phyloP scores from a whole-genome alignment of 2,888 invertebrate species.

The Acanthacorydalis orientalis region DNA sequence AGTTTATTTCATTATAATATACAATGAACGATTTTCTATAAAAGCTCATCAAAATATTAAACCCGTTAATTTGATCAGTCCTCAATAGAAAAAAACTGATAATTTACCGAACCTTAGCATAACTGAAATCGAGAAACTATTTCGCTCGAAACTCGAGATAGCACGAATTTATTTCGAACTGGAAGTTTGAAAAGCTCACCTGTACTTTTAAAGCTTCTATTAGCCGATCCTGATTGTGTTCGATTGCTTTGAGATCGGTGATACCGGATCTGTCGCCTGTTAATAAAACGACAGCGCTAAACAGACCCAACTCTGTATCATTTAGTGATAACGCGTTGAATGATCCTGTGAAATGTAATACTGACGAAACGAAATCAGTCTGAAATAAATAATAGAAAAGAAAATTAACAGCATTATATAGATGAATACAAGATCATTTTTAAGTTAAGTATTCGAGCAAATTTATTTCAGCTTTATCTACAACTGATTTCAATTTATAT shows the following conservation, averaged over 20 bases:
- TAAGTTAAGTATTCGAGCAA: too few relatives aligned
- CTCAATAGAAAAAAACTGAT: too few relatives aligned
- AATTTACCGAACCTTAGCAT: too few relatives aligned
- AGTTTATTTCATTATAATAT: too few relatives aligned
- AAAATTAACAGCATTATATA: not conserved
- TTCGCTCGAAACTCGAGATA: too few relatives aligned
- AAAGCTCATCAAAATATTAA: too few relatives aligned
- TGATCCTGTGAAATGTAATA: conserved; percentile 65
- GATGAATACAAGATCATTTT: not conserved
- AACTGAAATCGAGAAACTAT: too few relatives aligned
- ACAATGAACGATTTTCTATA: too few relatives aligned
- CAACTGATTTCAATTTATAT: too few relatives aligned
- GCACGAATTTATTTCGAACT: too few relatives aligned
- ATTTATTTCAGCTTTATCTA: too few relatives aligned
- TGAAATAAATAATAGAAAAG: conserved; percentile 26
- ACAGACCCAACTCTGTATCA: conserved; percentile 82
- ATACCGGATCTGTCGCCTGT: conserved; percentile 67
- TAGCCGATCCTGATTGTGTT: conserved; percentile 63
- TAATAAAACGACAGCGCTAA: conserved; percentile 71
- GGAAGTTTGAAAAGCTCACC: conserved; percentile 21
- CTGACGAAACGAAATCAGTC: conserved; percentile 66
- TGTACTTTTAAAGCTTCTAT: conserved; percentile 77
- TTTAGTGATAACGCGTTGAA: conserved; percentile 60
- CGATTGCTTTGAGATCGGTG: conserved; percentile 61
- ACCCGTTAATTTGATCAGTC: too few relatives aligned